Conservation (phyloP, 2,113 vertebrate genomes). For the Ceyx melanurus region DNA sequence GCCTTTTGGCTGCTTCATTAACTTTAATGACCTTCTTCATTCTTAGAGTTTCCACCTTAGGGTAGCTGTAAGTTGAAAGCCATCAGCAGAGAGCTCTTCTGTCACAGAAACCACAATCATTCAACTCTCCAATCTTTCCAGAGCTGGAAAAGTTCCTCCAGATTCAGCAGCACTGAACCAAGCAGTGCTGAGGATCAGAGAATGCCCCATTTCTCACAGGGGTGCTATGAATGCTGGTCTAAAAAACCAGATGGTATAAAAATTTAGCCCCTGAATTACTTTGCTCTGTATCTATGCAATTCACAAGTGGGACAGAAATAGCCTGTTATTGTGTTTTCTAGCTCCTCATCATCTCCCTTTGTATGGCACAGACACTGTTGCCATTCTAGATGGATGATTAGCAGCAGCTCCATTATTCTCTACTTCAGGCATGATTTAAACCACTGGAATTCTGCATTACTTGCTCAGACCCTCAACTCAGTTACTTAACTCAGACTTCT, state of each 20-base stretch:
- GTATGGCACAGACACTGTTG: slow-evolving; percentile 32
- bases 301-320: slow-evolving; percentile 46
- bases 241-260: slow-evolving; percentile 17
- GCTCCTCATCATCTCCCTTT: slow-evolving; percentile 39
- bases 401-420: not conserved
- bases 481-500: not conserved
- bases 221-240: not conserved
- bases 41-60: not conserved
- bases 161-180: not conserved
- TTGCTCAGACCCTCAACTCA: not conserved
- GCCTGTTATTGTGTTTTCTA: slow-evolving; percentile 18
- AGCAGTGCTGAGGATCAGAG: not conserved
- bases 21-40: not conserved
- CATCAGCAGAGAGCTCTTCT: slow-evolving; percentile 7
- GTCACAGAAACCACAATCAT: not conserved
- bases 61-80: not conserved
- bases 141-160: not conserved
- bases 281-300: slow-evolving; percentile 17
- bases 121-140: not conserved
- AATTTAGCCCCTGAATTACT: slow-evolving; percentile 23
- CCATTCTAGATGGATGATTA: slow-evolving; percentile 9
- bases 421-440: not conserved
- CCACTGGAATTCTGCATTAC: not conserved
- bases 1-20: slow-evolving; percentile 29
- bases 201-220: not conserved